Conservation (phyloP, 2,113 vertebrate species). For the Festucalex cinctus region DNA sequence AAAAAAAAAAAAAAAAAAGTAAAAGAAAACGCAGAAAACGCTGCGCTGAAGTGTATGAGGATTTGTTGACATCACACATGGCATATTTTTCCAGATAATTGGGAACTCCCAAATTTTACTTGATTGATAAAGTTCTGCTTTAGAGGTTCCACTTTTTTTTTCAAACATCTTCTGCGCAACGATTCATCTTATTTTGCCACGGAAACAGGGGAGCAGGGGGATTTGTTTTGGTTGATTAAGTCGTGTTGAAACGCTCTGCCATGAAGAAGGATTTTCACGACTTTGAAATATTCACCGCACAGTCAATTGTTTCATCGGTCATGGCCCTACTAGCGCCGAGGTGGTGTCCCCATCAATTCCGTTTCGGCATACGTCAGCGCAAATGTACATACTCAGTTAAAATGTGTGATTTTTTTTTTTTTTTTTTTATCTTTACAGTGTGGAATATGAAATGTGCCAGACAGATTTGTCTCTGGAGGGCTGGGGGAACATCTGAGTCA, state of each 20-base stretch:
- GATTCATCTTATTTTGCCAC: slow-evolving; percentile 40
- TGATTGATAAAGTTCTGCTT: background rate
- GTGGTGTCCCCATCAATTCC: slow-evolving; percentile 43
- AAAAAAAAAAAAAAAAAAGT: too few relatives aligned
- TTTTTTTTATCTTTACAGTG: slow-evolving; percentile 45
- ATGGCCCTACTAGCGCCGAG: slow-evolving; percentile 28
- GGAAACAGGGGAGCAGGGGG: slow-evolving; percentile 14
- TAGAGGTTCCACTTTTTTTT: slow-evolving; percentile 1
- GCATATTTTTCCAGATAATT: background rate
- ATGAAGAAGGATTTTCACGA: slow-evolving; percentile 34
- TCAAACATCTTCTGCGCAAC: slow-evolving; percentile 18
- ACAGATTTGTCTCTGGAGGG: slow-evolving; percentile 52
- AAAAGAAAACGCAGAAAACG: too few relatives aligned
- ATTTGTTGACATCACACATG: background rate
- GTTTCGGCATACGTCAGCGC: slow-evolving; percentile 44
- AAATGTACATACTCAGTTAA: slow-evolving; percentile 33
- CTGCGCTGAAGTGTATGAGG: background rate
- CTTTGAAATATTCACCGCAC: slow-evolving; percentile 27
- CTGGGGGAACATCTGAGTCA: slow-evolving; percentile 52
- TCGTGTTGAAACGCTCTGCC: slow-evolving; percentile 31
- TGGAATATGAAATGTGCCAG: slow-evolving; percentile 48
- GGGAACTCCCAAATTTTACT: background rate
- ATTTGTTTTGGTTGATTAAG: slow-evolving; percentile 43
- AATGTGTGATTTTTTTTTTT: slow-evolving; percentile 17
- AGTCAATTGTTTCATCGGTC: slow-evolving; percentile 32